Conservation (phyloP, 92 coral and sea anemone species). For the Desmophyllum pertusum region DNA sequence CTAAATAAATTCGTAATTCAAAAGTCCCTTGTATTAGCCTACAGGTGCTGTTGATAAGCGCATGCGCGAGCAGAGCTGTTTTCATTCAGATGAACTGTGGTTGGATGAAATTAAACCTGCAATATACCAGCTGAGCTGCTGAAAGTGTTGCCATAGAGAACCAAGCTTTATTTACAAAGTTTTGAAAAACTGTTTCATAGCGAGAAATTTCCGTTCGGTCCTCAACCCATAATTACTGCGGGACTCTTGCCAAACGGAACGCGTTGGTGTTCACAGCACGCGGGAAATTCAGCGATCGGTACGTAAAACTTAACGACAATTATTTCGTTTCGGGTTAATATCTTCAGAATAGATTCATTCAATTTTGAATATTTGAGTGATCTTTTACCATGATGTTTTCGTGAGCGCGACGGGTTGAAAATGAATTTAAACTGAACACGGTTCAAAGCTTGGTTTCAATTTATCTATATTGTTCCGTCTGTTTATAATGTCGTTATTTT, state of each 20-base stretch:
- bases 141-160: conserved; percentile 30
- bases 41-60: conserved; percentile 27
- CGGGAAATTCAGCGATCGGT: neutral
- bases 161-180: conserved; percentile 24
- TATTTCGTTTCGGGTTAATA: neutral
- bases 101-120: conserved; percentile 6
- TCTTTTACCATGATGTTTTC: conserved; percentile 1
- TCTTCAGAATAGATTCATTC: neutral
- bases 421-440: neutral
- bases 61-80: conserved; percentile 10
- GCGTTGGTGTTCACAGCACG: neutral
- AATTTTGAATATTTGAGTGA: conserved; percentile 16
- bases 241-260: neutral
- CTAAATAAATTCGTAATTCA: neutral
- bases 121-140: neutral
- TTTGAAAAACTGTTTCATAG: conserved; percentile 2
- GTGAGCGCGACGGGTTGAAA: neutral
- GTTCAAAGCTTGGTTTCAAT: neutral
- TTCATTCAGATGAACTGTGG: conserved; percentile 22
- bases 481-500: neutral
- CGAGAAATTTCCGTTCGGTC: neutral
- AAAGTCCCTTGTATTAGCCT: neutral
- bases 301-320: neutral
- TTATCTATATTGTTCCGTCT: neutral
- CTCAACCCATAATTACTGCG: conserved; percentile 1